A percentile compares a stretch with the other conserved stretches of the same genome.
Conservation (phyloP, 2,888 invertebrate species). For the Stegana nigrithorax region DNA sequence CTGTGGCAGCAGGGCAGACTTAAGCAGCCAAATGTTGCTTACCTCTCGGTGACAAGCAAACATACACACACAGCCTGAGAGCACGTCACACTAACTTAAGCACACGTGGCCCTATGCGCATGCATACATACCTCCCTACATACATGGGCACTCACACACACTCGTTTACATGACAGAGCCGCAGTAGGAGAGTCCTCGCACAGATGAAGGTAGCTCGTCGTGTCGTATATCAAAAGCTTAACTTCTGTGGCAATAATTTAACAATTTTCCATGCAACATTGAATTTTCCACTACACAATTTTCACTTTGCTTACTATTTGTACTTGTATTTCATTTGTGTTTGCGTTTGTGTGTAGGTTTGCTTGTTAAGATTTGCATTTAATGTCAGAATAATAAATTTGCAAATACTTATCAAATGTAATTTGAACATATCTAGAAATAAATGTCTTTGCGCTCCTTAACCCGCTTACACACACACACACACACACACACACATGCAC, state of each 20-base stretch:
- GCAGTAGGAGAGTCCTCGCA: too few species aligned
- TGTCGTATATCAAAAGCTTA: slow-evolving; percentile 10
- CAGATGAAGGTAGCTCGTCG: not conserved
- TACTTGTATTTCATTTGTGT: not conserved
- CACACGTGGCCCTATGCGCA: too few species aligned
- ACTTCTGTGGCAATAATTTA: slow-evolving; percentile 4
- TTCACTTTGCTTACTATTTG: not conserved
- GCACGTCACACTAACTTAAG: too few species aligned
- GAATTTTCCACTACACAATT: slow-evolving; percentile 5
- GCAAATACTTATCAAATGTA: slow-evolving; percentile 8
- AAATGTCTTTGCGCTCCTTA: not conserved
- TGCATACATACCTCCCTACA: not conserved
- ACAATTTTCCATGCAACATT: slow-evolving; percentile 5
- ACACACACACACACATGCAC: not conserved
- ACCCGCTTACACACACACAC: not conserved
- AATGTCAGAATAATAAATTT: slow-evolving; percentile 10
- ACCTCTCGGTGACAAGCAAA: too few species aligned
- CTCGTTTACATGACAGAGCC: not conserved
- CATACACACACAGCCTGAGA: too few species aligned
- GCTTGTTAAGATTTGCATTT: slow-evolving; percentile 4
- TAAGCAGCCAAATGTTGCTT: too few species aligned
- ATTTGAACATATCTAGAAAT: not conserved
- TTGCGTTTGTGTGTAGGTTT: not conserved
- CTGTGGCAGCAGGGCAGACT: too few species aligned
- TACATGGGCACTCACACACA: not conserved